Evolutionary conservation across 2,113 vertebrate genomes (phyloP).

Genomic region (Ictalurus punctatus): DNA sequence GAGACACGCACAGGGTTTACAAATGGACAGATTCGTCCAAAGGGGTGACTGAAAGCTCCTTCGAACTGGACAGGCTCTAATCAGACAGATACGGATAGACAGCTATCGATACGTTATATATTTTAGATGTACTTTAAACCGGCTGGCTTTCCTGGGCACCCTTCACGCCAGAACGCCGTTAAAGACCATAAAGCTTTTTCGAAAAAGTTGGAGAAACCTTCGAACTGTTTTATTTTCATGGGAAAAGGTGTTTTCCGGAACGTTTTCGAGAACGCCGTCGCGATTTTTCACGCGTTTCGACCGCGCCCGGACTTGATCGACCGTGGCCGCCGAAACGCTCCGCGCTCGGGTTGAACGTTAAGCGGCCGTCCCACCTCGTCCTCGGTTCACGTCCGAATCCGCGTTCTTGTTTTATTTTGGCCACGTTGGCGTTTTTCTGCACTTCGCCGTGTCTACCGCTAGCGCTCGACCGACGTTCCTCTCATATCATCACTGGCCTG

Average conservation of each 20-base stretch:
- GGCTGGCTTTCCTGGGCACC: not conserved
- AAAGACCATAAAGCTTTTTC: too few relatives aligned
- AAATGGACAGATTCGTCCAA: not conserved
- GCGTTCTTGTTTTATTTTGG: too few relatives aligned
- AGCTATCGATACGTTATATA: not conserved
- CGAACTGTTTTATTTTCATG: not conserved
- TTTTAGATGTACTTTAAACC: not conserved
- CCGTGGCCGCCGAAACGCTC: not conserved
- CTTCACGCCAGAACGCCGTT: not conserved
- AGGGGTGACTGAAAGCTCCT: too few relatives aligned
- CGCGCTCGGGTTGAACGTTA: not conserved
- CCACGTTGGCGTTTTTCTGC: not conserved
- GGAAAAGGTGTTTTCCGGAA: not conserved
- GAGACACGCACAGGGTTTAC: not conserved
- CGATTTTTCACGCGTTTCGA: not conserved
- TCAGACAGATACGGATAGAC: not conserved
- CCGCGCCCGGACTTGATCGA: not conserved
- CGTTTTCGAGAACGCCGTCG: not conserved
- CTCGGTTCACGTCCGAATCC: not conserved
- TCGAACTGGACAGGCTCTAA: not conserved
- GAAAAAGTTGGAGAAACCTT: not conserved
- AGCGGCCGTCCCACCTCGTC: not conserved
- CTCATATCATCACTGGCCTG: not conserved
- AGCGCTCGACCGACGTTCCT: not conserved
- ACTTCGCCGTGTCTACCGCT: too few relatives aligned